Conservation (phyloP, 2,113 vertebrate genomes). For the Lagenorhynchus albirostris region DNA sequence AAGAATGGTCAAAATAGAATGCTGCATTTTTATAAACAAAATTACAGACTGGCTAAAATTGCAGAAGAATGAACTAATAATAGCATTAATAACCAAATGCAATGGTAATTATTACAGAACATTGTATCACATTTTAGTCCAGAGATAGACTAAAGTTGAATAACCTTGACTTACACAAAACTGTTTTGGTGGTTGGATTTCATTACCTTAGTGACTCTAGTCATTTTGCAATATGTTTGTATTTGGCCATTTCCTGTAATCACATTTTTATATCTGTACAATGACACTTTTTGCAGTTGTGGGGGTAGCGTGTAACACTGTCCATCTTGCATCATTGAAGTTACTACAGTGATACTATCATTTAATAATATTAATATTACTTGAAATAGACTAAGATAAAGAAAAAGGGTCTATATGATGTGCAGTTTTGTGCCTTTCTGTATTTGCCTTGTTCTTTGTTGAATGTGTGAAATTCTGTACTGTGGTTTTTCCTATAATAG, state of each 20-base stretch:
- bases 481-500: slow-evolving; percentile 87
- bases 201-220: slow-evolving; percentile 79
- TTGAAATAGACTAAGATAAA: slow-evolving; percentile 89
- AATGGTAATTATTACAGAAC: slow-evolving; percentile 34
- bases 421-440: slow-evolving; percentile 95
- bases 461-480: slow-evolving; percentile 92
- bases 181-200: slow-evolving; percentile 67
- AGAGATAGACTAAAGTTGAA: slow-evolving; percentile 63
- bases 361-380: slow-evolving; percentile 87
- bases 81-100: slow-evolving; percentile 73
- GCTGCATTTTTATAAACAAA: slow-evolving; percentile 85
- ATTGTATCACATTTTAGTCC: slow-evolving; percentile 55
- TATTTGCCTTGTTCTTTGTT: slow-evolving; percentile 94
- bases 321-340: slow-evolving; percentile 82
- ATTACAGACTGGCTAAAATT: slow-evolving; percentile 69
- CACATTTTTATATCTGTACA: slow-evolving; percentile 87
- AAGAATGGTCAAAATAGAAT: slow-evolving; percentile 75
- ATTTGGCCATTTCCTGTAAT: slow-evolving; percentile 84
- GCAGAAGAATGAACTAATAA: slow-evolving; percentile 60
- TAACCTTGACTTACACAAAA: slow-evolving; percentile 64
- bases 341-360: slow-evolving; percentile 84
- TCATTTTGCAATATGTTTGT: slow-evolving; percentile 85
- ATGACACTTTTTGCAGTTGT: slow-evolving; percentile 86
- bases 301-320: slow-evolving; percentile 82
- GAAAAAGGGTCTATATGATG: slow-evolving; percentile 87